Conservation (phyloP, 2,888 invertebrate genomes). For the Notocelia uddmanniana region DNA sequence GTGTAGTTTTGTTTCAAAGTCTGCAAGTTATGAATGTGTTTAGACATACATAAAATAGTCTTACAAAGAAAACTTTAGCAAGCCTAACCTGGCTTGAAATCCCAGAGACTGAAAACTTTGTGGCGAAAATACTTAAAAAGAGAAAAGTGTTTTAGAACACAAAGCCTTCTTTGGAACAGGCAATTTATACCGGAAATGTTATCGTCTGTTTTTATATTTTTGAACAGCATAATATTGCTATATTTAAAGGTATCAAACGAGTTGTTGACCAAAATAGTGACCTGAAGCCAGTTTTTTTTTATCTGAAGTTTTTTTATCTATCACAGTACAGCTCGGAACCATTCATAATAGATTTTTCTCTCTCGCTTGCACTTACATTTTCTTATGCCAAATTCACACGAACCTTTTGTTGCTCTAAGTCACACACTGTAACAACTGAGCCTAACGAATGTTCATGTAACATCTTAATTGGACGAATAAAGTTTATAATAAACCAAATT, state of each 20-base stretch:
- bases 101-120: constrained; percentile 45
- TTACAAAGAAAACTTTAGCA: constrained; percentile 27
- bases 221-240: background rate
- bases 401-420: too few relatives aligned
- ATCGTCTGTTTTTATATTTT: background rate
- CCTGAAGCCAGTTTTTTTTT: background rate
- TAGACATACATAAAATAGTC: constrained; percentile 30
- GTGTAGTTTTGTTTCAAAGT: constrained; percentile 24
- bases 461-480: background rate
- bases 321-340: too few relatives aligned
- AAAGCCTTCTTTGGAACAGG: constrained; percentile 17
- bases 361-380: too few relatives aligned
- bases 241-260: background rate
- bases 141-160: constrained; percentile 16
- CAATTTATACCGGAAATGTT: background rate
- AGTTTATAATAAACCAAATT: background rate
- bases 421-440: background rate
- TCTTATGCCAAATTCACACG: too few relatives aligned
- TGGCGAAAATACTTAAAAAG: constrained; percentile 7
- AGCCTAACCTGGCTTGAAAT: constrained; percentile 53
- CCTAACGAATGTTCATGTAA: constrained; percentile 2
- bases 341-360: too few relatives aligned
- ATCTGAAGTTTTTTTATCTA: too few relatives aligned
- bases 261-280: background rate
- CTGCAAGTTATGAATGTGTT: constrained; percentile 24